Base-by-base conservation (phyloP, 2,888 invertebrate genomes). In the Lasius platythorax region DNA sequence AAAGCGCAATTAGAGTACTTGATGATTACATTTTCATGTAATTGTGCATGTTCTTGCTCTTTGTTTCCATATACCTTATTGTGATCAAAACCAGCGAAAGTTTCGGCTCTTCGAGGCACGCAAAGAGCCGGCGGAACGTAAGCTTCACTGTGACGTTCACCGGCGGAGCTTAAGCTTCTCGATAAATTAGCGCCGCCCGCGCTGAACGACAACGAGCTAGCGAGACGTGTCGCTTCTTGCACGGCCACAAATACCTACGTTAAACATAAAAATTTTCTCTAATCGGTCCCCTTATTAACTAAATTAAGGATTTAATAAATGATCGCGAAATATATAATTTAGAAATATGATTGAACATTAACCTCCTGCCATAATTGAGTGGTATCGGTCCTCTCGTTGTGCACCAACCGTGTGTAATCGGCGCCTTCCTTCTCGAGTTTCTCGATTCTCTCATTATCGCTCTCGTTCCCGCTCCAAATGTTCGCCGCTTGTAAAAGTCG, bases 41-140 rank as follows among this genome's bases (percentile, higher is more conserved):
- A 68, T 18, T 8, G 9, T 67, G 18, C 3, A 23, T 43, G 1
- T 53, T 46, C 2, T 46, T 30, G 2, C 3, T 33, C 4, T 72
- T 68, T n/a, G 46, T 74, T 58, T 67, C 6, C 56, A 88, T 75
- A 82, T 91, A 93, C 95, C 90, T 94, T 95, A 87, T 93, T 95
- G 88, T 95, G 95, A 95, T 99, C 99, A 93, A 99, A 99, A 11
- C 99, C 99, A 1, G 99, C 99, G 95, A 99, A 99, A 4, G 99
- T 99, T 95, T 99, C 99, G 0, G 99, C 99, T 46, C 99, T 96
- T 91, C 98, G 97, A 28, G 99, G 99, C 43, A 95, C 92, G 67
- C 93, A 94, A 86, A 99, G 95, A 56, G 98, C 97, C 23, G 98
- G 98, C 43, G 98, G 98, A 87, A 98, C 97, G 94, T 98, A 99